Percentiles rank a stretch among this genome's conserved stretches.
These are phyloP conservation scores for Platyscapa corneri DNA, from an alignment of 1,140 invertebrate species.

Conservation along the genomic window DNA sequence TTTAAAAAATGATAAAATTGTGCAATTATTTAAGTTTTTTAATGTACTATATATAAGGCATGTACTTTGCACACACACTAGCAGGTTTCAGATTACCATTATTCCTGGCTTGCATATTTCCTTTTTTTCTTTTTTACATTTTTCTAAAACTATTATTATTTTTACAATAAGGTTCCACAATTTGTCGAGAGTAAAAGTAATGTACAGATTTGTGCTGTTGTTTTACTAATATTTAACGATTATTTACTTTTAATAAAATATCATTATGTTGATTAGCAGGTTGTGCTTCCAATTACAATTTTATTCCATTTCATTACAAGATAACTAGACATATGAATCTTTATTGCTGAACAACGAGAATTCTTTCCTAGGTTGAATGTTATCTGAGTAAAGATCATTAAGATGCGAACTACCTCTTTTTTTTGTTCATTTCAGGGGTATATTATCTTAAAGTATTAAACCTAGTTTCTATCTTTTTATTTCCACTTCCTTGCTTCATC, in stretches of 20 bases:
- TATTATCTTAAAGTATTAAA: background rate
- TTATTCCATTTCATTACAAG: too few species aligned
- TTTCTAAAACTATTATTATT: too few species aligned
- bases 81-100: background rate
- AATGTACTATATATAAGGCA: background rate
- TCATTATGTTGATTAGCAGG: too few species aligned
- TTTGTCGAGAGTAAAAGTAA: too few species aligned
- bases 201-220: too few species aligned
- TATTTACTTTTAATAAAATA: too few species aligned
- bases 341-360: too few species aligned
- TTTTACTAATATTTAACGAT: too few species aligned
- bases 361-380: background rate
- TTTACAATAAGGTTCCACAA: too few species aligned
- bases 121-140: background rate
- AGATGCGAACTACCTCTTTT: background rate
- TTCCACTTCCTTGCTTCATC: background rate
- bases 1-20: background rate
- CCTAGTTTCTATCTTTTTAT: background rate
- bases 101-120: background rate
- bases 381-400: background rate
- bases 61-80: background rate
- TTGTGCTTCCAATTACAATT: too few species aligned
- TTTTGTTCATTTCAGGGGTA: too few species aligned
- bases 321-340: too few species aligned
- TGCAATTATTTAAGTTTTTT: background rate